Evolutionary conservation across 2,113 vertebrate genomes (phyloP).

Genomic region (Myotis yumanensis): DNA sequence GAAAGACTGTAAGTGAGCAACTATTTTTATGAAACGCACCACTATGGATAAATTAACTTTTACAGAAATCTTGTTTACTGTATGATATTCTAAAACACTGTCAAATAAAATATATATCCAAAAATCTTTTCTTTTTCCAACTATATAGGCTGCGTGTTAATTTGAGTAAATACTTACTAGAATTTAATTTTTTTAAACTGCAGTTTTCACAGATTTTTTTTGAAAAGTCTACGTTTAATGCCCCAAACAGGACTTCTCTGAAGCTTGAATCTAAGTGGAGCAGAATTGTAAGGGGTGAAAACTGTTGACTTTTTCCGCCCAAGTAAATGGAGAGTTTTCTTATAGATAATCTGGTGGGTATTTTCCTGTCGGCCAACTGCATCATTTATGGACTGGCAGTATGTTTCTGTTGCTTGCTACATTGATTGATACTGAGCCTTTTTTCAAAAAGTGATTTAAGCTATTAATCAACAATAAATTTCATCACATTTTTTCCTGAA

Average conservation of each 20-base stretch:
- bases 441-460: neutral
- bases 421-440: neutral
- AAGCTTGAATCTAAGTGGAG: constrained; percentile 17
- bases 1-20: constrained; percentile 98
- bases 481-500: constrained; percentile 19
- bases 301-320: neutral
- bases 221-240: neutral
- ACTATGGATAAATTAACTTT: constrained; percentile 99
- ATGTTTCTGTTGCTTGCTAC: neutral
- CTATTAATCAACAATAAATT: constrained; percentile 1
- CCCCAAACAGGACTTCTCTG: neutral
- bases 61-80: constrained; percentile 99
- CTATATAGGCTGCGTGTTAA: constrained; percentile 79
- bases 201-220: neutral
- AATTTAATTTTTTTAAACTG: neutral
- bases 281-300: neutral
- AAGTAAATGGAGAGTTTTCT: neutral
- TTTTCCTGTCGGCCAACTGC: neutral
- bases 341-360: neutral
- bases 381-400: neutral
- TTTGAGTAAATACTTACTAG: constrained; percentile 52
- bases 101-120: constrained; percentile 99
- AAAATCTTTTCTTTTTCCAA: constrained; percentile 85
- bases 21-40: constrained; percentile 99
- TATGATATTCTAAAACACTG: constrained; percentile 99